Evolutionary conservation across 2,113 vertebrate genomes (phyloP).

Genomic region (Phycodurus eques): DNA sequence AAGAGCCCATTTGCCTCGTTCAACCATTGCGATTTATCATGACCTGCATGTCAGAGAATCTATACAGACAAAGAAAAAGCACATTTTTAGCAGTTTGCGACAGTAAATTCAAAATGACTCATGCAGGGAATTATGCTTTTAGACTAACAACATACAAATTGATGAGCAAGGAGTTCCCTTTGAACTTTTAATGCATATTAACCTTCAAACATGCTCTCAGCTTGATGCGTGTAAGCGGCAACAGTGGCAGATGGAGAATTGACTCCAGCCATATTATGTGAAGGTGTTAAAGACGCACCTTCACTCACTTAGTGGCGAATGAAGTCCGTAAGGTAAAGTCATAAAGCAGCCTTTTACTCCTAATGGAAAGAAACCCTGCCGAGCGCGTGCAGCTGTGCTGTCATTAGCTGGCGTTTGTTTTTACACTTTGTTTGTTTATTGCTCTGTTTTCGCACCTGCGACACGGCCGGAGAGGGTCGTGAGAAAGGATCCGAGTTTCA

Average conservation of each 20-base stretch:
- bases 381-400: conserved; percentile 58
- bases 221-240: not conserved
- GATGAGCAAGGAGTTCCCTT: not conserved
- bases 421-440: conserved; percentile 64
- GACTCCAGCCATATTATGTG: conserved; percentile 16
- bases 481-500: conserved; percentile 42
- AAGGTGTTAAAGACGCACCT: conserved; percentile 34
- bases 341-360: conserved; percentile 46
- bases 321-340: conserved; percentile 41
- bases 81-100: not conserved
- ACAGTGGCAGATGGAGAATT: conserved; percentile 32
- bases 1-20: not conserved
- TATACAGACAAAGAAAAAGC: no score
- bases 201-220: not conserved
- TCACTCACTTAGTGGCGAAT: conserved; percentile 28
- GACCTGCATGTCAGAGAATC: not conserved
- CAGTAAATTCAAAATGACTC: not conserved
- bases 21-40: not conserved
- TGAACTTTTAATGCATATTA: not conserved
- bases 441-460: conserved; percentile 63
- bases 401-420: conserved; percentile 57
- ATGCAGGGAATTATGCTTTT: not conserved
- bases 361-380: conserved; percentile 47
- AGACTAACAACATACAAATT: not conserved
- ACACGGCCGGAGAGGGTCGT: conserved; percentile 40